Conservation (phyloP, 2,888 invertebrate genomes). For the Cetonia aurata region DNA sequence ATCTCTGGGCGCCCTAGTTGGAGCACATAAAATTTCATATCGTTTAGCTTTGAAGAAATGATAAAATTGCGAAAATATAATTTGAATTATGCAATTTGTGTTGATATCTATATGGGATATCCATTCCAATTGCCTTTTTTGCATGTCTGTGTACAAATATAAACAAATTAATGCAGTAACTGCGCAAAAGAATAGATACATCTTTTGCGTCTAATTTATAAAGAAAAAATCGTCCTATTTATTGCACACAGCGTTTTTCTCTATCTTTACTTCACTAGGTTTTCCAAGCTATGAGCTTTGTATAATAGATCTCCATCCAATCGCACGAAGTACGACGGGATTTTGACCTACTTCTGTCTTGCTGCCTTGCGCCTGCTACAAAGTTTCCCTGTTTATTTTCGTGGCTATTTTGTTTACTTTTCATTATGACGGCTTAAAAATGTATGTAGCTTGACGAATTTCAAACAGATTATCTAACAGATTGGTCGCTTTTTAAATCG, state of each 20-base stretch:
- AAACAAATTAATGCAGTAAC: too few species aligned
- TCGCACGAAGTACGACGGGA: not conserved
- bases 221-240: too few species aligned
- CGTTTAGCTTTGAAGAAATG: not conserved
- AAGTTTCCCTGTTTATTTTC: conserved; percentile 2
- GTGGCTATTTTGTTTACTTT: conserved; percentile 9
- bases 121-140: conserved; percentile 3
- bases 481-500: not conserved
- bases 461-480: too few species aligned
- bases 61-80: too few species aligned
- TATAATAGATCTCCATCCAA: not conserved
- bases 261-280: not conserved
- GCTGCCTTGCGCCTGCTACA: not conserved
- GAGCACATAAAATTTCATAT: conserved; percentile 10
- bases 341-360: conserved; percentile 8
- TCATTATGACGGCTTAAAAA: conserved; percentile 15
- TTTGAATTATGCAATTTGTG: too few species aligned
- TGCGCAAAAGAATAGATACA: too few species aligned
- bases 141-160: too few species aligned
- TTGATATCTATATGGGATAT: not conserved
- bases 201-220: too few species aligned
- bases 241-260: too few species aligned
- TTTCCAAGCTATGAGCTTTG: not conserved
- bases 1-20: not conserved
- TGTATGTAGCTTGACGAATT: not conserved